Percentiles rank a stretch among this genome's conserved stretches.
Conservation (phyloP, 2,888 invertebrate genomes). For the Epirrhoe tristata region DNA sequence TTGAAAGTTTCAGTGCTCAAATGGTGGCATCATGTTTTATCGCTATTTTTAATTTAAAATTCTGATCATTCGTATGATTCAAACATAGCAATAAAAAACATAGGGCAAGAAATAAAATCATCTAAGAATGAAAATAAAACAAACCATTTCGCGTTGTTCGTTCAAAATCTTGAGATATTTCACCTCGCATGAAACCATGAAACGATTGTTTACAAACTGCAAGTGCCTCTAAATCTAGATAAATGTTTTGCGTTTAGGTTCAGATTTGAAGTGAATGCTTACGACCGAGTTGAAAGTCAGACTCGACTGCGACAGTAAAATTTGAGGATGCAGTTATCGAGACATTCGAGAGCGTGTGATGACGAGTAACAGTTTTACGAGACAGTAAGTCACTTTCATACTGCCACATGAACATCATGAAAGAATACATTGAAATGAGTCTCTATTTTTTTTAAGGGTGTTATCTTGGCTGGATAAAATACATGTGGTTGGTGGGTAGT, state of each 20-base stretch:
- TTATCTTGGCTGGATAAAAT: slow-evolving; percentile 7
- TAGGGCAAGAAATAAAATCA: slow-evolving; percentile 14
- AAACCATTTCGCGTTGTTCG: slow-evolving; percentile 25
- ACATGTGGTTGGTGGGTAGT: neutral
- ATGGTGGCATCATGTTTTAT: neutral
- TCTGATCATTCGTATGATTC: neutral
- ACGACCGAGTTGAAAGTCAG: slow-evolving; percentile 35
- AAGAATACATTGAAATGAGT: slow-evolving; percentile 24
- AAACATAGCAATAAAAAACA: neutral
- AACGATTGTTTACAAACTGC: slow-evolving; percentile 41
- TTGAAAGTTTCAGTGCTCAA: slow-evolving; percentile 34
- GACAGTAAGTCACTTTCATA: slow-evolving; percentile 33
- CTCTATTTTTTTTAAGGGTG: too few relatives aligned
- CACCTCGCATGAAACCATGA: slow-evolving; percentile 35
- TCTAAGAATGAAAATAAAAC: slow-evolving; percentile 32
- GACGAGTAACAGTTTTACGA: slow-evolving; percentile 44
- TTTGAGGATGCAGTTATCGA: slow-evolving; percentile 46
- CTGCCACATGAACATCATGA: slow-evolving; percentile 27
- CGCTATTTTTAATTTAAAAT: neutral
- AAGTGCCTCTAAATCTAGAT: slow-evolving; percentile 43
- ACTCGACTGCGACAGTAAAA: slow-evolving; percentile 42
- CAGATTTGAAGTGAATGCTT: slow-evolving; percentile 38
- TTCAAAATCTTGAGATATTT: slow-evolving; percentile 29
- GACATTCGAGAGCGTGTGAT: slow-evolving; percentile 41
- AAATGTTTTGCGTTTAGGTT: slow-evolving; percentile 43